Percentiles rank a stretch among this genome's conserved stretches.
phyloP scores from a whole-genome alignment of 2,113 vertebrate genomes.

The Grallaria varia region DNA sequence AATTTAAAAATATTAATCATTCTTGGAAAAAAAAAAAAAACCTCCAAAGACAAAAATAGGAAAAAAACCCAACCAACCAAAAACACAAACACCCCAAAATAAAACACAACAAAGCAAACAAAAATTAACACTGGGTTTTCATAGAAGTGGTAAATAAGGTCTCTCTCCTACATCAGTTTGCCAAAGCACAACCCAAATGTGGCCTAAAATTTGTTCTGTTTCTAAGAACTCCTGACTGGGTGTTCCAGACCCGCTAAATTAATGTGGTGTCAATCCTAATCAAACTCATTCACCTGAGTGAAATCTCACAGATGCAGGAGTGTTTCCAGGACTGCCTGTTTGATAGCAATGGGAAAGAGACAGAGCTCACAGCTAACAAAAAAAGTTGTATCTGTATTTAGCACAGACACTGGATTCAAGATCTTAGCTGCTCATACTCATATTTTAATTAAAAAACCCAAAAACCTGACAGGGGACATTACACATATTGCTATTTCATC shows the following conservation, averaged over 20 bases:
- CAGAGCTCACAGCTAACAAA: background rate
- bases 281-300: background rate
- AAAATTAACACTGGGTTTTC: background rate
- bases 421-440: rapidly evolving
- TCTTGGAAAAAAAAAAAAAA: background rate
- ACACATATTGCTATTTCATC: background rate
- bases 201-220: background rate
- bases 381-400: background rate
- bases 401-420: background rate
- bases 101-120: background rate
- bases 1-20: background rate
- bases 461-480: background rate
- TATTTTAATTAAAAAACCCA: constrained; percentile 30
- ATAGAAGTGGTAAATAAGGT: background rate
- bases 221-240: background rate
- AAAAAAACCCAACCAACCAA: background rate
- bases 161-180: background rate
- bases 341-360: background rate
- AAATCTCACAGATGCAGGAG: background rate
- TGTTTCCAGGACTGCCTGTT: background rate
- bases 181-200: background rate
- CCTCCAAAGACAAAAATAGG: background rate
- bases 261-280: background rate
- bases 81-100: background rate
- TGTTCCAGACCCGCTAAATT: background rate